These are phyloP conservation scores for Leucoma salicis DNA, from an alignment of 2,888 invertebrate species.

Conservation along the genomic window DNA sequence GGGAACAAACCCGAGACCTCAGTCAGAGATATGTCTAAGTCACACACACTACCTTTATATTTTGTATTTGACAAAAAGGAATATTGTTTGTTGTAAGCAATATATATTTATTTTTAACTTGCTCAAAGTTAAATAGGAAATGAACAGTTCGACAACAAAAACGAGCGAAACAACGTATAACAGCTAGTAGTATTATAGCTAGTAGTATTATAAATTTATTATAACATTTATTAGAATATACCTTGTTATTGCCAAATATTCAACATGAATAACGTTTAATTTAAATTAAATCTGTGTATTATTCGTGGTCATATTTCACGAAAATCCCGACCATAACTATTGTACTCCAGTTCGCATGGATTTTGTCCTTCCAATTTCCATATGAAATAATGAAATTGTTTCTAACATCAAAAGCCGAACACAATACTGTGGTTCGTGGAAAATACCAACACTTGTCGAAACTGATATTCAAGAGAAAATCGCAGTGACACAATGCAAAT, in stretches of 20 bases:
- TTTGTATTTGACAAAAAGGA: too few relatives aligned
- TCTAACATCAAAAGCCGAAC: slow-evolving; percentile 22
- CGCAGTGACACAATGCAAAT: slow-evolving; percentile 47
- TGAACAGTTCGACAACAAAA: too few relatives aligned
- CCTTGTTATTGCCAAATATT: not conserved
- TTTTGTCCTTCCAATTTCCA: slow-evolving; percentile 13
- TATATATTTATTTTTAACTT: too few relatives aligned
- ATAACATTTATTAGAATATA: not conserved
- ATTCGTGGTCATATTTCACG: slow-evolving; percentile 22
- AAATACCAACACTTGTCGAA: slow-evolving; percentile 33
- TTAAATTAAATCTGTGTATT: slow-evolving; percentile 18
- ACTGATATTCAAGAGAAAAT: slow-evolving; percentile 45
- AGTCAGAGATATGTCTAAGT: too few relatives aligned
- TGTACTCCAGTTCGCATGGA: slow-evolving; percentile 3
- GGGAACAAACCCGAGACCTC: too few relatives aligned
- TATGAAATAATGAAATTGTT: slow-evolving; percentile 32
- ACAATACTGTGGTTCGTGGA: slow-evolving; percentile 19
- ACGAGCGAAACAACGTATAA: too few relatives aligned
- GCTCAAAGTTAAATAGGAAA: too few relatives aligned
- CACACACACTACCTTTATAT: too few relatives aligned
- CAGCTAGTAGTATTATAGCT: too few relatives aligned
- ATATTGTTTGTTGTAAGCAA: too few relatives aligned
- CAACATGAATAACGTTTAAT: slow-evolving; percentile 2
- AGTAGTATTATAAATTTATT: not conserved
- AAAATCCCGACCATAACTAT: slow-evolving; percentile 25